Evolutionary conservation across 2,888 invertebrate genomes (phyloP).

Genomic region (Melolontha melolontha): DNA sequence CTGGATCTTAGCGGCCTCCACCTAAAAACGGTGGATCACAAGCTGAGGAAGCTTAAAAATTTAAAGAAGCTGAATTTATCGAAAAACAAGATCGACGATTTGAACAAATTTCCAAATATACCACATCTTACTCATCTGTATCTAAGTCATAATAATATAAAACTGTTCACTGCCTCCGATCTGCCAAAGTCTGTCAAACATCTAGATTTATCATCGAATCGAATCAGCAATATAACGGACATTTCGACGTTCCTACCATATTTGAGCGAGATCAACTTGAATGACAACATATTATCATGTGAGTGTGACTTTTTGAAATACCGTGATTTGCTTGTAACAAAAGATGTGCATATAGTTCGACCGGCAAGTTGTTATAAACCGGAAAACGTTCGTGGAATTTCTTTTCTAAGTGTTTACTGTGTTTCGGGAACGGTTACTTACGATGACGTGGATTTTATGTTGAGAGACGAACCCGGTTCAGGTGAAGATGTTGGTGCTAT

Average conservation of each 20-base stretch:
- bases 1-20: constrained; percentile 56
- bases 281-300: constrained; percentile 78
- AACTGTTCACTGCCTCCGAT: constrained; percentile 54
- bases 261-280: constrained; percentile 74
- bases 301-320: constrained; percentile 76
- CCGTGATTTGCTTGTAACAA: constrained; percentile 69
- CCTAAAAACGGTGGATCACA: constrained; percentile 56
- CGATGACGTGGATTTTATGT: constrained; percentile 36
- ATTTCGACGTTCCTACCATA: constrained; percentile 70
- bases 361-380: constrained; percentile 58
- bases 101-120: constrained; percentile 52
- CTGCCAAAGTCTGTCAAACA: constrained; percentile 59
- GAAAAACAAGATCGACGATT: constrained; percentile 52
- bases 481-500: constrained; percentile 29
- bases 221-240: constrained; percentile 69
- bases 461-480: constrained; percentile 41
- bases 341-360: constrained; percentile 56
- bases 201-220: constrained; percentile 74
- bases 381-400: constrained; percentile 55
- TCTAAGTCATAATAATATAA: constrained; percentile 58
- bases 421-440: constrained; percentile 36
- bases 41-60: constrained; percentile 59
- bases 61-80: constrained; percentile 58
- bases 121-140: constrained; percentile 58
- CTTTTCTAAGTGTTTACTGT: constrained; percentile 47